Evolutionary conservation across 2,888 invertebrate genomes (phyloP).

Genomic region (Drosophila aldrichi): DNA sequence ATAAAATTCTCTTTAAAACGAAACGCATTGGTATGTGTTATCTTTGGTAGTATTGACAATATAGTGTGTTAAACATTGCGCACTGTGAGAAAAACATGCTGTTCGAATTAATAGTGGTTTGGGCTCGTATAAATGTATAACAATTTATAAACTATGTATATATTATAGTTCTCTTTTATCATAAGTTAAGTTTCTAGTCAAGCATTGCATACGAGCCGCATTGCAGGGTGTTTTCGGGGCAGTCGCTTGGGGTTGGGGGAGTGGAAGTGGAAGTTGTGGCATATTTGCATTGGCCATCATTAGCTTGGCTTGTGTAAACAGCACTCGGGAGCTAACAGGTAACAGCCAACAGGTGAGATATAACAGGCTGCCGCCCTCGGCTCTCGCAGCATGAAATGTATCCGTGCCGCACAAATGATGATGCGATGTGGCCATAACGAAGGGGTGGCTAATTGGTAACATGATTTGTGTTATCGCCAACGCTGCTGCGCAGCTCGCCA

Average conservation of each 20-base stretch:
- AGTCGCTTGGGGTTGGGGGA: neutral
- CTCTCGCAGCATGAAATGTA: slow-evolving; percentile 1
- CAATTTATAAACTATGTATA: neutral
- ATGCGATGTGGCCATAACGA: slow-evolving; percentile 1
- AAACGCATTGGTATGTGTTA: too few species aligned
- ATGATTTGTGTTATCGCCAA: slow-evolving; percentile 24
- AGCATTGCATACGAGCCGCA: neutral
- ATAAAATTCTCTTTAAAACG: too few species aligned
- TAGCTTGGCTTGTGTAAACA: slow-evolving; percentile 30
- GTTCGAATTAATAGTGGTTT: too few species aligned
- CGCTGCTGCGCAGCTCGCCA: neutral
- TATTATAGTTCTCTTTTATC: neutral
- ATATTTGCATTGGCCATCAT: slow-evolving; percentile 19
- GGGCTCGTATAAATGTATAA: too few species aligned
- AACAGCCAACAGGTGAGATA: slow-evolving; percentile 18
- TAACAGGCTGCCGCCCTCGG: slow-evolving; percentile 8
- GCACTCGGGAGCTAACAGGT: slow-evolving; percentile 9
- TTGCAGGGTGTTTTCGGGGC: neutral
- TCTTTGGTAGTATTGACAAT: too few species aligned
- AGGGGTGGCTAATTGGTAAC: slow-evolving; percentile 37
- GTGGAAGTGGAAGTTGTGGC: neutral
- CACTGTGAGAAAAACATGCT: too few species aligned
- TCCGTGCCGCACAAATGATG: neutral
- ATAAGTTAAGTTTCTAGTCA: neutral
- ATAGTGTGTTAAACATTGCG: too few species aligned